Base-by-base conservation (phyloP, 2,113 vertebrate species). In the Rhabdornis inornatus region DNA sequence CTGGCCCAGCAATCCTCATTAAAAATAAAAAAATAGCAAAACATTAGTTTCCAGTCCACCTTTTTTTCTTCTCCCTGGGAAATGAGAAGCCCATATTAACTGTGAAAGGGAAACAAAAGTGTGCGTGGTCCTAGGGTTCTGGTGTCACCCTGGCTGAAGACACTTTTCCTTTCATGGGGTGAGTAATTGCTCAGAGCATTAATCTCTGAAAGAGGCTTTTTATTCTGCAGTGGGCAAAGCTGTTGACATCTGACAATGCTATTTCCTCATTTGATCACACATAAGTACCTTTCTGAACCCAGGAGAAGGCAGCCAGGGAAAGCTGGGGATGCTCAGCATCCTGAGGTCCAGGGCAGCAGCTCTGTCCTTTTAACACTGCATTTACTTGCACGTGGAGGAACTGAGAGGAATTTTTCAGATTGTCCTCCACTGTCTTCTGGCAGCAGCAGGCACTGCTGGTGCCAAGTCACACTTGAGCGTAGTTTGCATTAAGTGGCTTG, bases 121-220 rank as follows among this genome's bases (percentile, higher is more conserved):
- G 0, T 89, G 17, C 37, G 11, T 52, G 47, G 83, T 90, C 61
- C 60, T 77, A 15, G 63, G 83, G 90, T 96, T 78, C 82, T 87
- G 79, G 74, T 95, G 95, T 96, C 95, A 95, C 88, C 53, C 96
- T 91, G 88, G 77, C 83, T 95, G 83, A 96, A 90, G 75, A 72
- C 63, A 82, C 92, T 87, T 97, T 90, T 97, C 56, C 71, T 94
- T 97, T 91, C 84, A 44, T 49, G 50, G 64, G 5, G 42, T 8
- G 1, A 66, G 63, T 95, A 95, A 95, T 96, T 95, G 57, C 92
- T 65, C 53, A 57, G 39, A 88, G 55, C 75, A 79, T 79, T 94
- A 96, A 93, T 96, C 87, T 85, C 57, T 95, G 90, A 84, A 90
- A 95, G 65, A 90, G 37, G 78, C 79, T 92, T 90, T 96, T 95